Percentiles rank a stretch among this genome's conserved stretches.
Evolutionary conservation across 1,140 invertebrate genomes (phyloP).

Genomic region (Tetragnatha versicolor): DNA sequence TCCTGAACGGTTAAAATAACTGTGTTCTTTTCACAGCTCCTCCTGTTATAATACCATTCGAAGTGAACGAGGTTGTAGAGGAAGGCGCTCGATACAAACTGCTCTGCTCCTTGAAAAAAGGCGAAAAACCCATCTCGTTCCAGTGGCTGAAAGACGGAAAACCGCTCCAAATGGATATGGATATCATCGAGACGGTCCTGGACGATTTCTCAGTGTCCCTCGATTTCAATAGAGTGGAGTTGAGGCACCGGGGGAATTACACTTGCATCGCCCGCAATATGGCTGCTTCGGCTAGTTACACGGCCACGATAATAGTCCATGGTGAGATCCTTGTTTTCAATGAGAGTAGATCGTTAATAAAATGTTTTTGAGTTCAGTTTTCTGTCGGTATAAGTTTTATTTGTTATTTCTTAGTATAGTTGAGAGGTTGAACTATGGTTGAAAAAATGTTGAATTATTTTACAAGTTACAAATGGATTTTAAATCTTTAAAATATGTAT

Average conservation of each 20-base stretch:
- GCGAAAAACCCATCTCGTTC: slow-evolving; percentile 64
- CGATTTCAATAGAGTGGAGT: slow-evolving; percentile 59
- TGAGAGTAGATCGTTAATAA: neutral
- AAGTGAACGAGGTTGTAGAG: slow-evolving; percentile 71
- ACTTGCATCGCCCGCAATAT: slow-evolving; percentile 65
- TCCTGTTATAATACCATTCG: slow-evolving; percentile 74
- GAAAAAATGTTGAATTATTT: too few species aligned
- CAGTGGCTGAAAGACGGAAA: slow-evolving; percentile 65
- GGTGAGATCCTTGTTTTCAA: slow-evolving; percentile 60
- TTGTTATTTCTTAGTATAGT: too few species aligned
- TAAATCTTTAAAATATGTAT: too few species aligned
- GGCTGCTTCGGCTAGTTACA: slow-evolving; percentile 63
- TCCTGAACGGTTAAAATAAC: neutral
- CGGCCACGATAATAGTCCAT: slow-evolving; percentile 63
- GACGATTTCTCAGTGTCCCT: slow-evolving; percentile 57
- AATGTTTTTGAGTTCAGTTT: neutral
- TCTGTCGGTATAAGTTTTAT: too few species aligned
- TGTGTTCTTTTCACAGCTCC: slow-evolving; percentile 66
- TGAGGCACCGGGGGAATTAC: slow-evolving; percentile 66
- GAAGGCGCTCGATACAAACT: slow-evolving; percentile 74
- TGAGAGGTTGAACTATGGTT: too few species aligned
- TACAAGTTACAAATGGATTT: too few species aligned
- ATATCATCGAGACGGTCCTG: slow-evolving; percentile 40
- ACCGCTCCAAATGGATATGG: slow-evolving; percentile 64
- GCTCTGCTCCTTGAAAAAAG: slow-evolving; percentile 65